Conservation (phyloP, 2,797 vertebrate species). For the Pterois miles region DNA sequence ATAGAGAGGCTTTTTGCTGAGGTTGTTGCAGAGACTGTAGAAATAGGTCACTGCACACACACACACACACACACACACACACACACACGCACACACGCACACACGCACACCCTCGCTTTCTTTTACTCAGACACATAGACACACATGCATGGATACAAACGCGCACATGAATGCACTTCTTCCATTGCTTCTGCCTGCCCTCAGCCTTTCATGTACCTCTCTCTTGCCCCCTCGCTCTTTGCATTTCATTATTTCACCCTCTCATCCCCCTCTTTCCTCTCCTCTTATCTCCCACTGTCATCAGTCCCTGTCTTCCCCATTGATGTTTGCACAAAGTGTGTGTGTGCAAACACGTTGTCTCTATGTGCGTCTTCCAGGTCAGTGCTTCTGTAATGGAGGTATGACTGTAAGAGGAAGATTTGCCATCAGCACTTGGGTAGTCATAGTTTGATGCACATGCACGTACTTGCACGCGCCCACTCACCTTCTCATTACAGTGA, state of each 20-base stretch:
- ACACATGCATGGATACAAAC: constrained; percentile 17
- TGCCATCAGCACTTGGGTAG: constrained; percentile 57
- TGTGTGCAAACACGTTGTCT: constrained; percentile 44
- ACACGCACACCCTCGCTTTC: constrained; percentile 26
- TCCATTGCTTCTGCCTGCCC: constrained; percentile 34
- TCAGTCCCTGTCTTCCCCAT: constrained; percentile 36
- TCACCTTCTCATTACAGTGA: constrained; percentile 46
- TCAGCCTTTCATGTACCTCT: constrained; percentile 56
- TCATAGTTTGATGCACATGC: constrained; percentile 35
- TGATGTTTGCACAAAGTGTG: constrained; percentile 32
- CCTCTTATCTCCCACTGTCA: constrained; percentile 53
- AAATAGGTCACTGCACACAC: constrained; percentile 79
- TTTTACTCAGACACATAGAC: constrained; percentile 30
- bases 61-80: constrained; percentile 13
- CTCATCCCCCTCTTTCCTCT: constrained; percentile 43
- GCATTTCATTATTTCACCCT: constrained; percentile 62
- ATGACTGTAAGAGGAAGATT: constrained; percentile 61
- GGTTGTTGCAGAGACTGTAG: constrained; percentile 71
- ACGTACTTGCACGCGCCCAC: background rate
- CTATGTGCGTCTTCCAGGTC: constrained; percentile 73
- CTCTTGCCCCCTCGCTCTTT: constrained; percentile 37
- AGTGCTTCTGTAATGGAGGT: constrained; percentile 60
- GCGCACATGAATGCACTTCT: constrained; percentile 14
- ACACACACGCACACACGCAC: background rate
- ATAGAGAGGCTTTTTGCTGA: constrained; percentile 69